Percentiles rank a stretch among this genome's conserved stretches.
These are phyloP conservation scores for Leucophenga maculata DNA, from an alignment of 2,888 invertebrate species.

Conservation along the genomic window DNA sequence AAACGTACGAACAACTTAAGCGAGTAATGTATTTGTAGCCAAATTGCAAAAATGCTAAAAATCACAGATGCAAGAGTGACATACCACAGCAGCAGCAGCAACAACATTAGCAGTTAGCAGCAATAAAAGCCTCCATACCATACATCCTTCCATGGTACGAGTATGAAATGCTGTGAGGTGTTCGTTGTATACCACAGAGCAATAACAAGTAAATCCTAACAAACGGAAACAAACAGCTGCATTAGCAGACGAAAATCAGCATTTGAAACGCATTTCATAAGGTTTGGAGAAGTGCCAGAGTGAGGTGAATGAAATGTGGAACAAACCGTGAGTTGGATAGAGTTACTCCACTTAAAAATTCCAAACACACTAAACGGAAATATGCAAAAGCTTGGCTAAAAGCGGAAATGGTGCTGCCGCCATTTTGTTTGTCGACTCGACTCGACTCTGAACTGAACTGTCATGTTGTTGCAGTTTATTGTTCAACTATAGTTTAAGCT, in stretches of 20 bases:
- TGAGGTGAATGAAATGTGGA: slow-evolving; percentile 30
- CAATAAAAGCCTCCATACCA: slow-evolving; percentile 22
- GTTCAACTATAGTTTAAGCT: not conserved
- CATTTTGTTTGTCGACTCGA: slow-evolving; percentile 43
- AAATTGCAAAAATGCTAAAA: slow-evolving; percentile 35
- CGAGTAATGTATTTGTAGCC: slow-evolving; percentile 6
- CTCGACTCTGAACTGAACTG: too few species aligned
- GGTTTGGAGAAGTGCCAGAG: too few species aligned
- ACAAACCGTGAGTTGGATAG: slow-evolving; percentile 36
- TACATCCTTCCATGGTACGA: slow-evolving; percentile 37
- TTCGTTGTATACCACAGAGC: slow-evolving; percentile 20
- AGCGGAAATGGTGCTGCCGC: slow-evolving; percentile 62
- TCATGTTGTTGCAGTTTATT: slow-evolving; percentile 22
- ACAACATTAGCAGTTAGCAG: slow-evolving; percentile 10
- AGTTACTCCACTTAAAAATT: slow-evolving; percentile 64
- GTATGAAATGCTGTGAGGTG: not conserved
- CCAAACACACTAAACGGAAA: slow-evolving; percentile 68
- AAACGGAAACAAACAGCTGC: slow-evolving; percentile 66
- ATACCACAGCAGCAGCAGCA: slow-evolving; percentile 37
- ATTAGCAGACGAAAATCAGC: slow-evolving; percentile 54
- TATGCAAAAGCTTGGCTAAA: slow-evolving; percentile 61
- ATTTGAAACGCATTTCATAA: slow-evolving; percentile 23
- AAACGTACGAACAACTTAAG: not conserved
- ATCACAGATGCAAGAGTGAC: slow-evolving; percentile 15
- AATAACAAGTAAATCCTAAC: slow-evolving; percentile 54